These are phyloP conservation scores for Apodemus speciosus DNA, from an alignment of 2,113 vertebrate species.

Conservation along the genomic window DNA sequence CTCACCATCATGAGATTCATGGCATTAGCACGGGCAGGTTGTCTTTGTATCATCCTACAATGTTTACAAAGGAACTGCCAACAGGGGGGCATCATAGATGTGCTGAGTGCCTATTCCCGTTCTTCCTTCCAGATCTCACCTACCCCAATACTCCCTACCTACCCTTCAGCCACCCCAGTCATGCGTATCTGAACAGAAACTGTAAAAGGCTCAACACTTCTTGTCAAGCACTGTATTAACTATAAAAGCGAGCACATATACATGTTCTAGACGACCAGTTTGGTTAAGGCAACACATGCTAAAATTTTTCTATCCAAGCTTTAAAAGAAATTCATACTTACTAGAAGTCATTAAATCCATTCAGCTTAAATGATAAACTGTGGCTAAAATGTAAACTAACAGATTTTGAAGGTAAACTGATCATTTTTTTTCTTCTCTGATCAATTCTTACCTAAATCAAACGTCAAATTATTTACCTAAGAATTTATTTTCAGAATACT, in stretches of 20 bases:
- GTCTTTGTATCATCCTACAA: background rate
- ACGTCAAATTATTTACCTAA: background rate
- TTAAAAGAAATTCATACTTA: background rate
- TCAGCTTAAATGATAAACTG: background rate
- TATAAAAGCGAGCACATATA: background rate
- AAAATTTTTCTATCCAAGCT: background rate
- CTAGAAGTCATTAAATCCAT: background rate
- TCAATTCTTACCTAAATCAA: background rate
- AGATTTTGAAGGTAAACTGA: background rate
- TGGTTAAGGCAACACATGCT: background rate
- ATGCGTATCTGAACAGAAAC: conserved; percentile 17
- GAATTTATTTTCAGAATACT: background rate
- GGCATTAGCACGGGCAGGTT: background rate
- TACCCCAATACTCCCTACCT: background rate
- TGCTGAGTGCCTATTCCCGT: background rate
- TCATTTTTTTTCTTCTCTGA: background rate
- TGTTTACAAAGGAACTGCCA: conserved; percentile 28
- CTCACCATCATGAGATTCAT: background rate
- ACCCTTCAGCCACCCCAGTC: background rate
- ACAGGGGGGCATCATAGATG: background rate
- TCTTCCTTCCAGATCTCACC: background rate
- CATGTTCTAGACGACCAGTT: conserved; percentile 1
- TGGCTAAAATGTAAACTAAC: background rate
- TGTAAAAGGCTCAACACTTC: background rate
- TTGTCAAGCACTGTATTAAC: background rate